Evolutionary conservation across 2,113 vertebrate species (phyloP).

Genomic region (Corythoichthys intestinalis): DNA sequence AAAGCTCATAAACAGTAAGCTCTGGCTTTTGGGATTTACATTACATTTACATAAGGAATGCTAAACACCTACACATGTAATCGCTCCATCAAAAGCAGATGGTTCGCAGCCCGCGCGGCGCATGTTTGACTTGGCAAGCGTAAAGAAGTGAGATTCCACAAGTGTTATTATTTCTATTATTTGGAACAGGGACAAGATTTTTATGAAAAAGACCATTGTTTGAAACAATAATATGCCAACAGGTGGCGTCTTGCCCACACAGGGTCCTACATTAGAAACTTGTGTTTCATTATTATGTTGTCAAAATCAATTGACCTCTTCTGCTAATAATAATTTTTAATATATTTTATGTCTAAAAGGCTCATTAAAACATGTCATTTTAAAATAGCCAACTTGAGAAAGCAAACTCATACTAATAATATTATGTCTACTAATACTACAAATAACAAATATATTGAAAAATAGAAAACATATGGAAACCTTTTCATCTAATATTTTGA

Average conservation of each 20-base stretch:
- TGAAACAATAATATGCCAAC: conserved; percentile 3
- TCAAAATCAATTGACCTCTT: background rate
- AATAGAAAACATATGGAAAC: too few species aligned
- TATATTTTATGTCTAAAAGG: background rate
- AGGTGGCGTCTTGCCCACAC: conserved; percentile 15
- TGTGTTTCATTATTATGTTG: background rate
- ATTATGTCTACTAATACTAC: too few species aligned
- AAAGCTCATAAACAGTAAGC: conserved; percentile 60
- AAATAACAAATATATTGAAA: too few species aligned
- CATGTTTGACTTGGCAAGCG: background rate
- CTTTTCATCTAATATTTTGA: too few species aligned
- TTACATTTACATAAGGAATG: conserved; percentile 62
- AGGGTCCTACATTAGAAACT: background rate
- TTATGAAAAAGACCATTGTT: background rate
- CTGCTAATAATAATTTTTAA: background rate
- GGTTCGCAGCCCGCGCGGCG: conserved; percentile 6
- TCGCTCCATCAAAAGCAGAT: conserved; percentile 57
- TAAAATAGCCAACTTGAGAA: too few species aligned
- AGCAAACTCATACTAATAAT: too few species aligned
- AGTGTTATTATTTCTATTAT: background rate
- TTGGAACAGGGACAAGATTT: background rate
- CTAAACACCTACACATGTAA: conserved; percentile 48
- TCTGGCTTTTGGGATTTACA: conserved; percentile 47
- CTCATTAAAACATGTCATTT: background rate
- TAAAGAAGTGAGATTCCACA: background rate